Evolutionary conservation across 2,797 vertebrate species (phyloP).

Genomic region (Poecile montanus): DNA sequence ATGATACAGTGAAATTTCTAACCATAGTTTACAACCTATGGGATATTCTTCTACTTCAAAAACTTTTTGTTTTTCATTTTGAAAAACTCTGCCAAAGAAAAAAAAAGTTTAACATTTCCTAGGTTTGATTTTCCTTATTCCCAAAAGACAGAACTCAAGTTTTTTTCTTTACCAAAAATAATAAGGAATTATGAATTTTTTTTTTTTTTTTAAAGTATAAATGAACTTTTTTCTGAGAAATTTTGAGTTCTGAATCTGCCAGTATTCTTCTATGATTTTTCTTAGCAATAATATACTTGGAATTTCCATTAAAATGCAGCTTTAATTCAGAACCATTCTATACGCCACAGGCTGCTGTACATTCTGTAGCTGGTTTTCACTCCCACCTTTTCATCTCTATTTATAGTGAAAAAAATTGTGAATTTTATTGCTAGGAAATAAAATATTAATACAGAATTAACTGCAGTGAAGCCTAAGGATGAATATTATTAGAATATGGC

Average conservation of each 20-base stretch:
- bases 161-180: background rate
- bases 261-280: background rate
- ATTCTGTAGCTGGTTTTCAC: background rate
- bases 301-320: background rate
- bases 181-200: background rate
- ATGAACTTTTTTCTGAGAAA: background rate
- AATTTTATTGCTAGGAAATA: background rate
- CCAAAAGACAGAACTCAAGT: background rate
- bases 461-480: background rate
- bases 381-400: background rate
- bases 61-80: background rate
- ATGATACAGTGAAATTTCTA: background rate
- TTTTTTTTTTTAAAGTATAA: fast-evolving
- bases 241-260: background rate
- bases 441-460: background rate
- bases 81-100: background rate
- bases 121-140: background rate
- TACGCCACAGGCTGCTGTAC: background rate
- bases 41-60: background rate
- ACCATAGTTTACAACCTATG: background rate
- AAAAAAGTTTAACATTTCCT: background rate
- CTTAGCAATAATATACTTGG: background rate
- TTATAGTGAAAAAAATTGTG: background rate
- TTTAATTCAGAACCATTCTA: background rate
- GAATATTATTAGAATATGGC: background rate